phyloP scores from a whole-genome alignment of 2,888 invertebrate genomes.

The Clostera curtula region DNA sequence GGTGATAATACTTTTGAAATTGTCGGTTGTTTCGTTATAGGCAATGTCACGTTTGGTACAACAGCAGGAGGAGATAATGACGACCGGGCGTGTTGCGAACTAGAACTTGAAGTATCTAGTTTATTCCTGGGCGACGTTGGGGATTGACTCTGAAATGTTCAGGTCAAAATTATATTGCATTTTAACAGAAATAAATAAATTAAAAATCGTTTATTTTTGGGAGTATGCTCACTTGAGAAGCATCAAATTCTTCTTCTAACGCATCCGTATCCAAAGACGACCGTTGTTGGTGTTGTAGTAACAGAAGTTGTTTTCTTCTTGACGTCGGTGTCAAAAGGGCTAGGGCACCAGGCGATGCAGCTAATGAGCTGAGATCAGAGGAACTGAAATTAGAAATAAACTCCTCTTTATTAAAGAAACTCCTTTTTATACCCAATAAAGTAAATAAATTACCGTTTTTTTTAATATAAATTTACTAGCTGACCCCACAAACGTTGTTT shows the following conservation, averaged over 20 bases:
- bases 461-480: no score
- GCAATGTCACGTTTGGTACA: constrained; percentile 55
- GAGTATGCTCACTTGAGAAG: constrained; percentile 62
- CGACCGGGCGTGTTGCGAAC: constrained; percentile 46
- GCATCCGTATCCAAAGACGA: constrained; percentile 91
- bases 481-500: no score
- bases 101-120: constrained; percentile 56
- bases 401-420: neutral
- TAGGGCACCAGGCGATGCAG: constrained; percentile 71
- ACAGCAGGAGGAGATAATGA: constrained; percentile 66
- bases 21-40: constrained; percentile 67
- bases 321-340: constrained; percentile 85
- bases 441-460: no score
- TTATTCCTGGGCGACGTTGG: constrained; percentile 71
- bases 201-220: constrained; percentile 5
- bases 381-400: constrained; percentile 36
- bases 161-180: no score
- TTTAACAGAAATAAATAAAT: no score
- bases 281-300: constrained; percentile 88
- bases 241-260: constrained; percentile 81
- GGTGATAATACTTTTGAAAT: constrained; percentile 50
- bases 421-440: no score
- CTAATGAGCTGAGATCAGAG: constrained; percentile 67
- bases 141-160: constrained; percentile 56
- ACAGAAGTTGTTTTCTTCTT: constrained; percentile 82